Evolutionary conservation across 2,888 invertebrate species (phyloP), one percentile per base, ranked within the genome.

Genomic region (Neoascia interrupta): DNA sequence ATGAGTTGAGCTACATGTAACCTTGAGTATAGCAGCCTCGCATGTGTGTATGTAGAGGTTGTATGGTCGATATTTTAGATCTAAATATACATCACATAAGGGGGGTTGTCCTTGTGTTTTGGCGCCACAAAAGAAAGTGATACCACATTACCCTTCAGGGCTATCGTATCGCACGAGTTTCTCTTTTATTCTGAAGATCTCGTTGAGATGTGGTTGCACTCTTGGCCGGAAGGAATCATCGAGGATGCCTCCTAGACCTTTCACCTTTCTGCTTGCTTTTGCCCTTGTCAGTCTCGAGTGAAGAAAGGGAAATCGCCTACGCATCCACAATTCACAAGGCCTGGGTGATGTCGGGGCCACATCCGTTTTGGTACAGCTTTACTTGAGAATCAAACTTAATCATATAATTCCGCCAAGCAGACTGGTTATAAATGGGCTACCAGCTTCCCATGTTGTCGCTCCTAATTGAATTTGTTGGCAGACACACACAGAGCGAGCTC

Each of bases 151-250:
- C 28, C 15, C 26, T 34, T 36, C 28, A 47, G 26, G 36, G 5
- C 26, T 10, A 26, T 10, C 10, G 6, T 26, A n/a, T 37, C 21
- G 34, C 16, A 28, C 34, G 31, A 36, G 49, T 47, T 26, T 28
- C 31, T 45, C 41, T 19, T 18, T 28, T 19, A 34, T 56, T 26
- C 49, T 69, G 16, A 70, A 70, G 75, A 75, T 26, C 63, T 37
- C 23, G 63, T 75, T 36, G 56, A 66, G 58, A 69, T 41, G 41
- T 18, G 56, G 58, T 70, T 70, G 70, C 53, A 63, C 70, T 13
- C 16, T 63, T 63, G 31, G 21, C 41, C 19, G 56, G 28, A 51
- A 45, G 19, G 31, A 37, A 45, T 69, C 45, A 49, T 68, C 61
- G 60, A 61, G 69, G 69, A 47, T 49, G 54, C 49, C 21, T 61